phyloP scores from a whole-genome alignment of 1,140 invertebrate genomes.

The Saxidomus purpurata region DNA sequence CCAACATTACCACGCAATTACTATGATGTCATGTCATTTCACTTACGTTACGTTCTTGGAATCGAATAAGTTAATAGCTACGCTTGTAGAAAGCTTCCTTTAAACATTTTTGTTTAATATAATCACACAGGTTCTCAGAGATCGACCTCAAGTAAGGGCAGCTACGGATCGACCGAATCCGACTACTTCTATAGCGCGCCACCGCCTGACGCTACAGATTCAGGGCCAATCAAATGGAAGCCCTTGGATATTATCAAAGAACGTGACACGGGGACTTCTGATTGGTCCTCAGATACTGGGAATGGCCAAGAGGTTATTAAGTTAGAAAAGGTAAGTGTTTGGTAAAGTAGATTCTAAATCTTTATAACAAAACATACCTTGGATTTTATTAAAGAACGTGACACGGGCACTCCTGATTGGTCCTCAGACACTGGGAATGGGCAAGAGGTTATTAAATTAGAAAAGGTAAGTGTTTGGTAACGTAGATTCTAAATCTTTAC shows the following conservation, averaged over 20 bases:
- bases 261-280: conserved; percentile 4
- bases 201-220: conserved; percentile 24
- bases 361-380: conserved; percentile 3
- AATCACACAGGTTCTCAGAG: conserved; percentile 43
- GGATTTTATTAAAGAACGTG: conserved; percentile 46
- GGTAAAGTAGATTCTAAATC: too few species aligned
- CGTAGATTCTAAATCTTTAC: too few species aligned
- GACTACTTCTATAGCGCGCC: conserved; percentile 50
- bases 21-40: too few species aligned
- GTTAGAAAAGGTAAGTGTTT: conserved; percentile 38
- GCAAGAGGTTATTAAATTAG: conserved; percentile 54
- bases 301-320: conserved; percentile 49
- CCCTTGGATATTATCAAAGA: conserved; percentile 51
- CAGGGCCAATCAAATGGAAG: conserved; percentile 49
- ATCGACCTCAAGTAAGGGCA: conserved; percentile 47
- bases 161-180: conserved; percentile 58
- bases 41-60: too few species aligned
- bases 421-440: conserved; percentile 52
- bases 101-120: too few species aligned
- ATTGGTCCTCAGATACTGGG: conserved; percentile 60
- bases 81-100: too few species aligned
- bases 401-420: conserved; percentile 30
- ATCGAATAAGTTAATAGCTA: too few species aligned
- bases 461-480: conserved; percentile 15
- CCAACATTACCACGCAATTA: too few species aligned